Conservation (phyloP, 2,888 invertebrate species). For the Agriotes lineatus region DNA sequence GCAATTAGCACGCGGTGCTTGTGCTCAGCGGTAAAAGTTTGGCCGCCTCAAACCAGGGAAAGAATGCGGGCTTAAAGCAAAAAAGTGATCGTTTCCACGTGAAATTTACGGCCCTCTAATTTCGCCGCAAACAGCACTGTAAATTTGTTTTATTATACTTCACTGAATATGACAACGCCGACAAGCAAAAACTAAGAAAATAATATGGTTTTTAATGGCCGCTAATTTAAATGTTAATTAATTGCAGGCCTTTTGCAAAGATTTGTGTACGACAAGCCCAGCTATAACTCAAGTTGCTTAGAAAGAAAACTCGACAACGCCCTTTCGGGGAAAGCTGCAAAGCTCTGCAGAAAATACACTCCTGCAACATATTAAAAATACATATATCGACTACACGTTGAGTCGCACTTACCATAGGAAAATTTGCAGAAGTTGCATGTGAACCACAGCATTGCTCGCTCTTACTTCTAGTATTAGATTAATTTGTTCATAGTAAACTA, state of each 20-base stretch:
- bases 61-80: slow-evolving; percentile 8
- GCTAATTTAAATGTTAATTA: slow-evolving; percentile 13
- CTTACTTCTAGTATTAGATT: too few species aligned
- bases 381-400: too few species aligned
- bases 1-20: slow-evolving; percentile 26
- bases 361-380: too few species aligned
- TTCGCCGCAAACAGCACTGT: slow-evolving; percentile 8
- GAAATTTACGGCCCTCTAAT: slow-evolving; percentile 12
- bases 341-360: too few species aligned
- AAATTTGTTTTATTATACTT: slow-evolving; percentile 7
- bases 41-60: slow-evolving; percentile 8
- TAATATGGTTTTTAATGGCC: background rate
- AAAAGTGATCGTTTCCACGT: slow-evolving; percentile 16
- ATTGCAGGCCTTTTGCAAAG: background rate
- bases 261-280: background rate
- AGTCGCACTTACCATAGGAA: too few species aligned
- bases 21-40: slow-evolving; percentile 18
- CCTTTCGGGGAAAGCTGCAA: too few species aligned
- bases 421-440: too few species aligned
- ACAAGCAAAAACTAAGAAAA: background rate
- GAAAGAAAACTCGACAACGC: too few species aligned
- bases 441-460: too few species aligned
- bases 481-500: too few species aligned
- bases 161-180: slow-evolving; percentile 10
- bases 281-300: too few species aligned